Conservation (phyloP, 2,797 vertebrate genomes). For the Thripadectes ignobilis region DNA sequence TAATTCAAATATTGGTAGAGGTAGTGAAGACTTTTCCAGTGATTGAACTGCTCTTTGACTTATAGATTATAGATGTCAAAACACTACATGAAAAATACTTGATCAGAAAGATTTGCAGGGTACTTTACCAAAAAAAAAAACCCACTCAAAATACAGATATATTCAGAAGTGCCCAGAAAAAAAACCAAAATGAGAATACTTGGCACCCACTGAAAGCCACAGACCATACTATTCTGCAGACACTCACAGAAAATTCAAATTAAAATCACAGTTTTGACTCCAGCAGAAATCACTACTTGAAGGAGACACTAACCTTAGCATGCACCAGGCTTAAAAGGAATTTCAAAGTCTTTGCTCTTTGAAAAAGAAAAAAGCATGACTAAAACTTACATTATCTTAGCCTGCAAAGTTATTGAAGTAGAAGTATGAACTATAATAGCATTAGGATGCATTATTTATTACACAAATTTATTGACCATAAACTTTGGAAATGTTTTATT, state of each 20-base stretch:
- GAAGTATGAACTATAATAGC: constrained; percentile 39
- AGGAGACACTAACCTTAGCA: constrained; percentile 32
- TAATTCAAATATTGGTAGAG: background rate
- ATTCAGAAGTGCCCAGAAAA: background rate
- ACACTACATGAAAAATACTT: background rate
- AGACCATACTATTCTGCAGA: background rate
- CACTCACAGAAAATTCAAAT: background rate
- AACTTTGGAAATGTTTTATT: constrained; percentile 59
- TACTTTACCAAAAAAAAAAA: background rate
- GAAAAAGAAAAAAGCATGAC: background rate
- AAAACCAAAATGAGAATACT: background rate
- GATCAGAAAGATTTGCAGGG: background rate
- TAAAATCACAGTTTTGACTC: background rate
- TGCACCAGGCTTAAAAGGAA: background rate
- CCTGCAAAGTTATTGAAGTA: constrained; percentile 17
- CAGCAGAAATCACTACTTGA: background rate
- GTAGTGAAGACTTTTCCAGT: background rate
- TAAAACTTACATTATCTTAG: constrained; percentile 53
- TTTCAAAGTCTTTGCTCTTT: constrained; percentile 11
- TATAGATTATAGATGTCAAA: background rate
- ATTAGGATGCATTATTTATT: constrained; percentile 31
- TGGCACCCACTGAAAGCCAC: background rate
- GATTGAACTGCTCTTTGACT: background rate
- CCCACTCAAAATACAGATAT: too few relatives aligned
- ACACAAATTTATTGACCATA: constrained; percentile 41